Evolutionary conservation across 2,888 invertebrate genomes (phyloP), one percentile per base, ranked within the genome.

Genomic region (Eupithecia inturbata): DNA sequence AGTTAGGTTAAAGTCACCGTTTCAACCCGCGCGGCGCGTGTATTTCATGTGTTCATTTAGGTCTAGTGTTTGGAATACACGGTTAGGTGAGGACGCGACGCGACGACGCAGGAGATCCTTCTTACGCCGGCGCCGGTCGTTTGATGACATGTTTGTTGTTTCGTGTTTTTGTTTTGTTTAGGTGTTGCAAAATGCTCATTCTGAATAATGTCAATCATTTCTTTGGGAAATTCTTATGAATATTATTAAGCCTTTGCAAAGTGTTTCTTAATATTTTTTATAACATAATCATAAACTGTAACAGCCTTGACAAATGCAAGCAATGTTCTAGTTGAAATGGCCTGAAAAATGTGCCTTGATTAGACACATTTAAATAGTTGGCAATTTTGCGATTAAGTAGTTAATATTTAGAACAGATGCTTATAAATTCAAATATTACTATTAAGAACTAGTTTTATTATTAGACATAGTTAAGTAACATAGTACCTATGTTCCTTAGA

Each of bases 21-120:
- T 87, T 82, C 83, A 86, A 83, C 79, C 84, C 83, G 88, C 88
- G 87, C 86, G 90, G 84, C 89, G 89, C 89, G 89, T 89, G 92
- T 93, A 92, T 92, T 92, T 92, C 92, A 92, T 94, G 94, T 94
- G 94, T 94, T 94, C 94, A 94, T 92, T 93, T 93, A 93, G 93
- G 89, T 93, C 85, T 92, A 93, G 92, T 89, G 89, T 92, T 89
- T 89, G 92, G 90, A 91, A 91, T 91, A 90, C 92, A 89, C 85
- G 88, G 86, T 85, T 88, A 85, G 88, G 88, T 87, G 86, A 86
- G 36, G 36, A 39, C 39, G 39, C 39, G 39, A 39, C 81, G 83
- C 86, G 81, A 83, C 81, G 84, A 85, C 84, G 88, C 88, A 86
- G 88, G 84, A 89, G 87, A 87, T 88, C 88, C 87, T 86, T 87